Evolutionary conservation across 2,888 invertebrate genomes (phyloP).

Genomic region (Aporophyla nigra): DNA sequence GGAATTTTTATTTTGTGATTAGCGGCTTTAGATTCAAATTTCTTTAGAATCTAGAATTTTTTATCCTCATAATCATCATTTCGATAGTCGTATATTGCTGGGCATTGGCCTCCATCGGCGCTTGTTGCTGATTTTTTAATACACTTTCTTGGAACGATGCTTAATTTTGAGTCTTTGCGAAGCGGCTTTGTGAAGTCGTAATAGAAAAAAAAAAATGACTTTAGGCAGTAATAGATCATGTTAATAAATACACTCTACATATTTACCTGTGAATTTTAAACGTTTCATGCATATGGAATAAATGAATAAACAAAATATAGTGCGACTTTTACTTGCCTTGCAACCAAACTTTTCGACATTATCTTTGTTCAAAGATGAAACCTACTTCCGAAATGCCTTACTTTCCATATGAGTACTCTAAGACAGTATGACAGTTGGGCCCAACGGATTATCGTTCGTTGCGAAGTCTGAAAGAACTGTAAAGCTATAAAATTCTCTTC

Average conservation of each 20-base stretch:
- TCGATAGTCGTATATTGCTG: no score
- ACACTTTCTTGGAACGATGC: neutral
- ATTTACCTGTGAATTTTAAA: neutral
- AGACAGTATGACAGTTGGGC: neutral
- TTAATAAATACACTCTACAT: neutral
- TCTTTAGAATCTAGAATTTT: no score
- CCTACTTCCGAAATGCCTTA: neutral
- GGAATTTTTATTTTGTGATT: constrained; percentile 54
- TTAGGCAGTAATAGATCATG: neutral
- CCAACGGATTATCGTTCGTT: neutral
- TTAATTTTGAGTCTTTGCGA: neutral
- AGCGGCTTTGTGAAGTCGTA: neutral
- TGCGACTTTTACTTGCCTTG: neutral
- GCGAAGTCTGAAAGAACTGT: no score
- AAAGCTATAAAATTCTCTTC: neutral
- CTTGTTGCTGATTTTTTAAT: neutral
- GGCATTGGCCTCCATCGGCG: no score
- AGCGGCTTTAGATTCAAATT: neutral
- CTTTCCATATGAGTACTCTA: neutral
- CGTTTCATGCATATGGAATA: neutral
- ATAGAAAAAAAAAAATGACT: neutral
- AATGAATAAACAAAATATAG: neutral
- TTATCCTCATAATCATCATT: no score
- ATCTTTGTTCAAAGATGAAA: neutral
- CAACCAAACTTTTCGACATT: neutral